Conservation (phyloP, 2,797 vertebrate species). For the Triplophysa yarkandensis region DNA sequence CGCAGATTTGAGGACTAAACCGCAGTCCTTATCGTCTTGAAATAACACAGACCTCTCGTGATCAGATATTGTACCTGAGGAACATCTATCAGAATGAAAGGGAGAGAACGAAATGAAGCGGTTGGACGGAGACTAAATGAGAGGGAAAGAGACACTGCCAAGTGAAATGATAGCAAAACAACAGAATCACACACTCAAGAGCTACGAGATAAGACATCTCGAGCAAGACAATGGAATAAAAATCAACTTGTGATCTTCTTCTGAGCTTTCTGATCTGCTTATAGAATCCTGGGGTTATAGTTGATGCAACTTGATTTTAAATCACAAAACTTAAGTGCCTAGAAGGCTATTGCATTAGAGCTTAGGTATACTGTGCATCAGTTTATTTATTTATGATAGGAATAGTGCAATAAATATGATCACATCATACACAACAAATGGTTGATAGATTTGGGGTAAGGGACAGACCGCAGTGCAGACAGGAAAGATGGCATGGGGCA, state of each 20-base stretch:
- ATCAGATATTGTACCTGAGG: constrained; percentile 33
- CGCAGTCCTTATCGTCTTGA: constrained; percentile 30
- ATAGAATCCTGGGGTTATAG: too few relatives aligned
- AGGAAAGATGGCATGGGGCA: not conserved
- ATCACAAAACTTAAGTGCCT: too few relatives aligned
- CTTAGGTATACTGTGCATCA: too few relatives aligned
- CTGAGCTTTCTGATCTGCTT: too few relatives aligned
- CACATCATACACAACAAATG: not conserved
- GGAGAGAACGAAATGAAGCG: not conserved
- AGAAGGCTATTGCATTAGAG: too few relatives aligned
- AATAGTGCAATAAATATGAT: too few relatives aligned
- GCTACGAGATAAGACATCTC: not conserved
- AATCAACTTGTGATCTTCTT: not conserved
- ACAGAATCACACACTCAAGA: constrained; percentile 24
- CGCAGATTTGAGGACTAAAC: constrained; percentile 22
- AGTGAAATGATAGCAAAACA: not conserved
- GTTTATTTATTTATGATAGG: too few relatives aligned
- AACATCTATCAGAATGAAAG: constrained; percentile 9
- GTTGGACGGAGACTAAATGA: not conserved
- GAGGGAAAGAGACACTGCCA: not conserved
- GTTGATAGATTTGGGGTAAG: not conserved
- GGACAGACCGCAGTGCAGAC: not conserved
- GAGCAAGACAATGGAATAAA: not conserved
- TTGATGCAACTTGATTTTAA: too few relatives aligned
- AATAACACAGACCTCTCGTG: constrained; percentile 38